A percentile compares a stretch with the other conserved stretches of the same genome.
These are phyloP conservation scores for Egretta garzetta DNA, from an alignment of 2,113 vertebrate species.

Conservation along the genomic window DNA sequence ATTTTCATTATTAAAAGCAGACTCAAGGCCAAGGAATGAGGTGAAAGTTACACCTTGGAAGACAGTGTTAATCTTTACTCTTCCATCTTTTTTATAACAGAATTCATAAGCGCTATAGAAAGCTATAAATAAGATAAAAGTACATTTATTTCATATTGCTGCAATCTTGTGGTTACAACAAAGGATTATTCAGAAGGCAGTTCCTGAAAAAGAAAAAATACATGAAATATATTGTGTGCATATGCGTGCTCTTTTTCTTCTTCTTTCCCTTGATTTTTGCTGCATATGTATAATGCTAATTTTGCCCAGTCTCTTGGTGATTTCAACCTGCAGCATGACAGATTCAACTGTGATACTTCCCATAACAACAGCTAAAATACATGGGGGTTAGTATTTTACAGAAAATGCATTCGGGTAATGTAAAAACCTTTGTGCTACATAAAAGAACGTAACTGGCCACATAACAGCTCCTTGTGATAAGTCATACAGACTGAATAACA, in stretches of 20 bases:
- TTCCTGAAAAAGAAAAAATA: not conserved
- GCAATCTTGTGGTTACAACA: not conserved
- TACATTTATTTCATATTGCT: not conserved
- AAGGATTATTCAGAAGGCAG: not conserved
- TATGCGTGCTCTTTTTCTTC: not conserved
- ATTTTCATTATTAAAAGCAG: constrained; percentile 7
- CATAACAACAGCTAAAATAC: not conserved
- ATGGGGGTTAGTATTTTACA: not conserved
- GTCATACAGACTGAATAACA: not conserved
- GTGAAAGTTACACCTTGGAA: not conserved
- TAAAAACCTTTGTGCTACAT: not conserved
- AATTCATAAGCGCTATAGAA: not conserved
- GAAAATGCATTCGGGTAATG: not conserved
- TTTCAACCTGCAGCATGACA: not conserved
- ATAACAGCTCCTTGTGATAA: not conserved
- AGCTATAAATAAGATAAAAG: not conserved
- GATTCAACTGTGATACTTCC: not conserved
- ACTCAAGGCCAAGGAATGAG: not conserved
- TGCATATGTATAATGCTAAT: not conserved
- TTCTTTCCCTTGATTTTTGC: not conserved
- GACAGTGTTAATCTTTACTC: not conserved
- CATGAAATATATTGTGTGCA: not conserved
- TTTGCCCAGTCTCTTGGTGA: not conserved
- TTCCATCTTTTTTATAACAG: not conserved
- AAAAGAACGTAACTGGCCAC: not conserved